phyloP scores from a whole-genome alignment of 2,888 invertebrate genomes.

The Heteromyza rotundicornis region DNA sequence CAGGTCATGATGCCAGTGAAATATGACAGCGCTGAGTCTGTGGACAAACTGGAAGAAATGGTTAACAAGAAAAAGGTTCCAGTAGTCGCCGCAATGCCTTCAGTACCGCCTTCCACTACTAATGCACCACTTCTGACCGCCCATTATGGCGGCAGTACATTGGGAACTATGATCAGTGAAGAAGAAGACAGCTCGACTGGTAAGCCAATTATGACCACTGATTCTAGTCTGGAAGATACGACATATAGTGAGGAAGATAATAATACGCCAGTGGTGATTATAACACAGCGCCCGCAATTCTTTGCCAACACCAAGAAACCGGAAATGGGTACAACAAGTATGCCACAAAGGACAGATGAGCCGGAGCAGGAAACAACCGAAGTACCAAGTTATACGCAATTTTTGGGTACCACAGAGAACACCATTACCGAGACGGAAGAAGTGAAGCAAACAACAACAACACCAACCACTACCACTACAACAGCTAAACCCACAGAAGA shows the following conservation, averaged over 20 bases:
- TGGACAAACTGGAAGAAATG: constrained; percentile 33
- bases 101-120: background rate
- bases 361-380: constrained; percentile 35
- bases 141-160: constrained; percentile 40
- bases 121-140: background rate
- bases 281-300: constrained; percentile 43
- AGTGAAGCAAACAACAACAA: constrained; percentile 17
- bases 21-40: constrained; percentile 38
- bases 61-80: constrained; percentile 37
- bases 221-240: constrained; percentile 26
- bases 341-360: constrained; percentile 8
- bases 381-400: constrained; percentile 34
- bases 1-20: constrained; percentile 28
- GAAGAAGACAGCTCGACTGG: constrained; percentile 29
- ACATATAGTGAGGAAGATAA: constrained; percentile 33
- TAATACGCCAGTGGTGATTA: constrained; percentile 39
- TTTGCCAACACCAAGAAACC: constrained; percentile 32
- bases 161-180: constrained; percentile 40
- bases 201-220: constrained; percentile 19
- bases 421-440: too few relatives aligned
- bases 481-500: constrained; percentile 7
- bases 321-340: constrained; percentile 9
- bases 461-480: constrained; percentile 20
- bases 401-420: constrained; percentile 40
- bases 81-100: constrained; percentile 11